Conservation (phyloP, 2,888 invertebrate genomes). For the Girardia tigrina region DNA sequence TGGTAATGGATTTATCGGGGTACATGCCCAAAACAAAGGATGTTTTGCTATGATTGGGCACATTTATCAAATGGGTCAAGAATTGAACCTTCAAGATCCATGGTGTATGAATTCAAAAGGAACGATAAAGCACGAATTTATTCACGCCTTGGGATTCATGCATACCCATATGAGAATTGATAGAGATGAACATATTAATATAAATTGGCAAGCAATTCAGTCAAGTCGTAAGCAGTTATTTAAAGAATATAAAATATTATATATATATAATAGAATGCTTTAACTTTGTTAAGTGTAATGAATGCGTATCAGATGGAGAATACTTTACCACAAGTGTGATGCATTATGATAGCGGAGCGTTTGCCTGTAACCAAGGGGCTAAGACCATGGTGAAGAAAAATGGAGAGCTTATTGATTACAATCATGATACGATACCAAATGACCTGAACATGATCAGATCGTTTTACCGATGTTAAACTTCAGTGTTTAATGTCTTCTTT, state of each 20-base stretch:
- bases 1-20: background rate
- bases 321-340: background rate
- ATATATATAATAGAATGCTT: background rate
- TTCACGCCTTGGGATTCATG: constrained; percentile 14
- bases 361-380: background rate
- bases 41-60: background rate
- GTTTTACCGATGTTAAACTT: background rate
- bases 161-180: background rate
- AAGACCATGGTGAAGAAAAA: background rate
- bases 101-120: background rate
- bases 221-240: background rate
- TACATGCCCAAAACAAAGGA: background rate
- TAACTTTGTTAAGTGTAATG: background rate
- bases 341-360: background rate
- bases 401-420: background rate
- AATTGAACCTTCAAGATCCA: background rate
- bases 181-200: background rate
- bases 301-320: background rate
- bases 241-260: background rate
- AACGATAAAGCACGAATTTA: constrained; percentile 19
- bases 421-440: background rate
- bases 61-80: background rate
- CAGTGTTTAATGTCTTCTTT: too few relatives aligned
- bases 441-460: background rate
- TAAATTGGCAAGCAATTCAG: background rate